These are phyloP conservation scores for Apogon talboti DNA, from an alignment of 2,797 vertebrate genomes.

Conservation along the genomic window DNA sequence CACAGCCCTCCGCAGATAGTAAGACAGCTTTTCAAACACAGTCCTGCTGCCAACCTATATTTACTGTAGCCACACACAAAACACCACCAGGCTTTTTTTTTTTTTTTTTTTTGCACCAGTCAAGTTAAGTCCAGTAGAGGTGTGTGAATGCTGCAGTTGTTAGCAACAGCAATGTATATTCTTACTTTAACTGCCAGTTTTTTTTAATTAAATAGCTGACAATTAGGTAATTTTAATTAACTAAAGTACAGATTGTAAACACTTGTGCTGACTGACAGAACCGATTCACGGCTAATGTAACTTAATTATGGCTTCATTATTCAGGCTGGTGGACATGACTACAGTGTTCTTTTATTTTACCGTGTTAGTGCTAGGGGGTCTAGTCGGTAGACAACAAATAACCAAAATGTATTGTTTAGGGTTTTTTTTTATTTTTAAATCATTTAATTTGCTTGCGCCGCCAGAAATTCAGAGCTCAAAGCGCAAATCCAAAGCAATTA, in stretches of 20 bases:
- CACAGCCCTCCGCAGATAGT: conserved; percentile 34
- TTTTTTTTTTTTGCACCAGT: conserved; percentile 8
- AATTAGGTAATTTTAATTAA: too few relatives aligned
- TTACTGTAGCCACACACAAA: conserved; percentile 12
- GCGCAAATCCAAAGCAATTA: conserved; percentile 20
- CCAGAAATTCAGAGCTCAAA: conserved; percentile 38
- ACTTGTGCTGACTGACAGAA: background rate
- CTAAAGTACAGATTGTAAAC: too few relatives aligned
- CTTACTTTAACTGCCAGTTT: too few relatives aligned
- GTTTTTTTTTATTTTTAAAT: conserved; percentile 7
- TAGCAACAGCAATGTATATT: background rate
- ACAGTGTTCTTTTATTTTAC: background rate
- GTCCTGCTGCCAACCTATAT: conserved; percentile 22
- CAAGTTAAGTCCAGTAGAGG: conserved; percentile 7
- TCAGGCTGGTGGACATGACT: background rate
- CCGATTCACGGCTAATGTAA: background rate
- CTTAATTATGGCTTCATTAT: background rate
- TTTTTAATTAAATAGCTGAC: too few relatives aligned
- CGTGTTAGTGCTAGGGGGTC: background rate
- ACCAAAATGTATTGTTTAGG: background rate
- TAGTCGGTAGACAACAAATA: background rate
- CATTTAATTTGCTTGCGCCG: conserved; percentile 18
- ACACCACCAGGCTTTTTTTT: conserved; percentile 1
- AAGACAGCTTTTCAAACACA: conserved; percentile 23
- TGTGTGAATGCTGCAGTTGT: background rate